Conservation (phyloP, 2,113 vertebrate species). For the Seriola dumerili region DNA sequence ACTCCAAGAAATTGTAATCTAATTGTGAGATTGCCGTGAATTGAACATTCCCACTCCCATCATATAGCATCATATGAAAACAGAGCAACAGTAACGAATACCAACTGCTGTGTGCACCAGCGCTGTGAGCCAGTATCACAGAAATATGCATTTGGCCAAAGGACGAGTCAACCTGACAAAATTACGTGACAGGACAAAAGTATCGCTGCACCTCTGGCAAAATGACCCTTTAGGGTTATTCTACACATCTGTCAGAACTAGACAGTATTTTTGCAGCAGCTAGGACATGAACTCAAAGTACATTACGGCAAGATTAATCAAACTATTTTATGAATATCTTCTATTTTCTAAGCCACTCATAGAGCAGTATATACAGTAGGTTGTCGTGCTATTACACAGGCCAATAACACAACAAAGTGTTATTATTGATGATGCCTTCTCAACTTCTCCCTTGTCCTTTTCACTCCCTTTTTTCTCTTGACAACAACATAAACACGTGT, state of each 20-base stretch:
- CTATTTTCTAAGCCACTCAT: neutral
- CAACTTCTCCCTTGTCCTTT: neutral
- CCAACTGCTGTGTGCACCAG: neutral
- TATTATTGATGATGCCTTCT: constrained; percentile 30
- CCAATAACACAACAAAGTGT: constrained; percentile 8
- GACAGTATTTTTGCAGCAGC: neutral
- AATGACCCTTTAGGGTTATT: constrained; percentile 6
- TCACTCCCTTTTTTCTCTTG: constrained; percentile 1
- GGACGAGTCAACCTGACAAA: neutral
- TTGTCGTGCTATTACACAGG: constrained; percentile 31
- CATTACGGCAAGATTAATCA: neutral
- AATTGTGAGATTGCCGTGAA: neutral
- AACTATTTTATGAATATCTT: neutral
- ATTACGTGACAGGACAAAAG: neutral
- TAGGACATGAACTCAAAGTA: neutral
- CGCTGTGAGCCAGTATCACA: neutral
- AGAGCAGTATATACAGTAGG: constrained; percentile 18
- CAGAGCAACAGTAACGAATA: neutral
- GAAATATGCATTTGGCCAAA: neutral
- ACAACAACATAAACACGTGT: constrained; percentile 23
- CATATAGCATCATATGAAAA: neutral
- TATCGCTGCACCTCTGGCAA: neutral
- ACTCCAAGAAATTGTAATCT: neutral
- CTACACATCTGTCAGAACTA: constrained; percentile 7
- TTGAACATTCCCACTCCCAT: neutral